These are phyloP conservation scores for Xestia rhomboidea DNA, from an alignment of 2,888 invertebrate species.

Conservation along the genomic window DNA sequence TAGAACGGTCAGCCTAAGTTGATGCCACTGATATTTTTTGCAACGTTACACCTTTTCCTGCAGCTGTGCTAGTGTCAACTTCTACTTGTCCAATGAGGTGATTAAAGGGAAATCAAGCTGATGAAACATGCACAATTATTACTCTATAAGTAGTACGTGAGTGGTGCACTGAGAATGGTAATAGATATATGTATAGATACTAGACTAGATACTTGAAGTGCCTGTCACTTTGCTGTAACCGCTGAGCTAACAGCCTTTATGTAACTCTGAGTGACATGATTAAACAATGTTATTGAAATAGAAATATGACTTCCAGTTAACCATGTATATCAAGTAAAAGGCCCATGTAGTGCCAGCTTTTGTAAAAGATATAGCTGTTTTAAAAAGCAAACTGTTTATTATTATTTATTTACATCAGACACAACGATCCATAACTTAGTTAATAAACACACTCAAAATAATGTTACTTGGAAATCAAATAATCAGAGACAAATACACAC, in stretches of 20 bases:
- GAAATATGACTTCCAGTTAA: slow-evolving; percentile 22
- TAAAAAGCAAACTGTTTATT: background rate
- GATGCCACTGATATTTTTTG: background rate
- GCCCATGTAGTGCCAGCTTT: too few relatives aligned
- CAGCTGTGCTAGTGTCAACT: background rate
- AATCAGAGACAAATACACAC: too few relatives aligned
- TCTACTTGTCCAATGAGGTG: background rate
- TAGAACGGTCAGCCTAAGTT: background rate
- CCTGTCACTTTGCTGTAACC: slow-evolving; percentile 37
- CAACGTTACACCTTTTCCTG: background rate
- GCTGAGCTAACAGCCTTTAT: slow-evolving; percentile 34
- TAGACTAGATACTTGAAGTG: slow-evolving; percentile 19
- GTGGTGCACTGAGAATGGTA: slow-evolving; percentile 17
- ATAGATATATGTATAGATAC: slow-evolving; percentile 15
- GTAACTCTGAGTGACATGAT: slow-evolving; percentile 34
- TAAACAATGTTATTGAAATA: slow-evolving; percentile 30
- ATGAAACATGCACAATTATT: slow-evolving; percentile 34
- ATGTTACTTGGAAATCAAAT: too few relatives aligned
- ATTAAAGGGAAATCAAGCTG: slow-evolving; percentile 11
- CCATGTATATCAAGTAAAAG: background rate
- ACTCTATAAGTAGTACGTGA: slow-evolving; percentile 8
- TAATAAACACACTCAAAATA: too few relatives aligned
- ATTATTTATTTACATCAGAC: too few relatives aligned
- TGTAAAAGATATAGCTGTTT: background rate
- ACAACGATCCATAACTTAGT: too few relatives aligned